A percentile compares a stretch with the other conserved stretches of the same genome.
Conservation (phyloP, 2,888 invertebrate species). For the Phoronis australis region DNA sequence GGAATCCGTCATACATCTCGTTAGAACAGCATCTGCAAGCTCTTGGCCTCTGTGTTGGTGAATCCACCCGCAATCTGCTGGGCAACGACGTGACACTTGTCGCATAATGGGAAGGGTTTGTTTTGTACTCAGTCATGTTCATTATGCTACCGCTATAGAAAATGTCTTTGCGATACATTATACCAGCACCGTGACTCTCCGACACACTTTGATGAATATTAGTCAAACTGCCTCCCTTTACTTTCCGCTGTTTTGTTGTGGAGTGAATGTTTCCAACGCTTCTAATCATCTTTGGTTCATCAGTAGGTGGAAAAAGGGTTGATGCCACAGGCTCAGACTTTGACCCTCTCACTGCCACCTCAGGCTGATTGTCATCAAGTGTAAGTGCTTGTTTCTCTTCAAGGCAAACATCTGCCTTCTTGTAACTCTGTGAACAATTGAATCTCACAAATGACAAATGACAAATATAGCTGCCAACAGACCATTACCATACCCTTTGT, state of each 20-base stretch:
- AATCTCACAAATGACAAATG: too few relatives aligned
- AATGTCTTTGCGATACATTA: slow-evolving; percentile 77
- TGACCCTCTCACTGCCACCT: too few relatives aligned
- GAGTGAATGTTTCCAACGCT: slow-evolving; percentile 3
- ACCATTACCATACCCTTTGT: too few relatives aligned
- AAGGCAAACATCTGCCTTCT: neutral
- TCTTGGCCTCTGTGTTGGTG: slow-evolving; percentile 2
- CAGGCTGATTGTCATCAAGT: too few relatives aligned
- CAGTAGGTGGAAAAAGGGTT: too few relatives aligned
- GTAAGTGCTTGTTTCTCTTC: neutral
- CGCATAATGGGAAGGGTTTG: slow-evolving; percentile 46
- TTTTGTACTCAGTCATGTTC: slow-evolving; percentile 55
- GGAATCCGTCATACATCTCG: slow-evolving; percentile 29
- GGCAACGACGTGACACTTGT: slow-evolving; percentile 45
- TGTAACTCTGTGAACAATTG: neutral
- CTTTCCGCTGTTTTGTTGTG: too few relatives aligned
- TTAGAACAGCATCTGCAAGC: neutral
- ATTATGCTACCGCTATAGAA: slow-evolving; percentile 77
- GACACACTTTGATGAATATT: neutral
- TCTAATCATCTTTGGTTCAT: slow-evolving; percentile 1
- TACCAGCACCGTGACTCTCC: slow-evolving; percentile 21
- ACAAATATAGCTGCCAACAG: too few relatives aligned
- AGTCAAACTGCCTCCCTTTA: neutral
- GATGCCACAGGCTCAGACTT: too few relatives aligned
- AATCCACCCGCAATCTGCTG: slow-evolving; percentile 13